Base-by-base conservation (phyloP, 2,888 invertebrate genomes). In the Synanthedon vespiformis region DNA sequence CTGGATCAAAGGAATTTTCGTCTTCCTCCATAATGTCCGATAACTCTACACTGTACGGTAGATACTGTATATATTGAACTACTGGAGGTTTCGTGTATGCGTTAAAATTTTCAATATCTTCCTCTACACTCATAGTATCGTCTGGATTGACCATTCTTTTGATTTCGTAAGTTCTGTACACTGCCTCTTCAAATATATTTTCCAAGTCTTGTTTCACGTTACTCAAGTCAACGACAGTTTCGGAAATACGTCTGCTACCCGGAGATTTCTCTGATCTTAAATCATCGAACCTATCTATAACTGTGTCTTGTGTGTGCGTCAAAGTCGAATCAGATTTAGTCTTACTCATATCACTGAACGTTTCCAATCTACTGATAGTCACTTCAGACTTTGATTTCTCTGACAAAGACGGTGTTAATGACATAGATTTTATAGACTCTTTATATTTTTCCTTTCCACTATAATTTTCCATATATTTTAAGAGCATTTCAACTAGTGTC, bases 11-110 rank as follows among this genome's bases (percentile, higher is more conserved):
- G 0, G 85, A 83, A 0, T 76, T 74, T 57, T 87, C 87, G 16
- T 87, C 87, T 67, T 87, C 87, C 63, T 87, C 87, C 16, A 84
- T 56, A 11, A 87, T 87, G 58, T 87, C 87, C 1, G 87, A 87
- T 8, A 87, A 52, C 52, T 87, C 86, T 1, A 85, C 77, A 54
- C 86, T 85, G 52, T 76, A 85, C 0, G 80, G 81, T 40, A 80
- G 54, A 56, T 70, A 72, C 48, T 76, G 77, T 14, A 72, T 59
- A 51, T 69, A 80, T 40, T 76, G 72, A 22, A 77, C 51, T 48
- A 67, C 57, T 2, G 77, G 70, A 3, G 83, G 86, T 62, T 85
- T 82, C 0, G 85, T 86, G 56, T 87, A 87, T 0, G 77, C 67
- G 41, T 77, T 74, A 41, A 72, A 87, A 52, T 87, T 87, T 11